Evolutionary conservation across 2,888 invertebrate genomes (phyloP).

Genomic region (Leistus spinibarbis): DNA sequence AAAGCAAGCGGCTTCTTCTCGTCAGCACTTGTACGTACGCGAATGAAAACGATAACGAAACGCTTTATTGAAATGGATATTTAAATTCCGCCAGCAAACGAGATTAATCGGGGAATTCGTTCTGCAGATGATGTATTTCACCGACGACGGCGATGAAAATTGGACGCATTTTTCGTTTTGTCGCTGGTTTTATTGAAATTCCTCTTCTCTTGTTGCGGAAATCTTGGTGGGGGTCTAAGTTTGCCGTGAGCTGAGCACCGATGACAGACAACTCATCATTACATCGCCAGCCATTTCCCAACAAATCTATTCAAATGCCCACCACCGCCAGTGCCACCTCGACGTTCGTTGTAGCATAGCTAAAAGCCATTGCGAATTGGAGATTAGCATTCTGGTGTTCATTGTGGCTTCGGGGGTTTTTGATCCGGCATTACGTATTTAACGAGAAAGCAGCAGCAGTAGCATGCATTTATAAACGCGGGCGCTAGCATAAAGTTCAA

Average conservation of each 20-base stretch:
- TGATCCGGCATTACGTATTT: neutral
- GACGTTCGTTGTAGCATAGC: neutral
- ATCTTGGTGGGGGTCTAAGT: neutral
- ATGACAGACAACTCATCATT: slow-evolving; percentile 3
- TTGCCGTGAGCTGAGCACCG: neutral
- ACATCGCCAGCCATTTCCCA: neutral
- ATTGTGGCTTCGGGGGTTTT: neutral
- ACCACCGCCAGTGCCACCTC: too few relatives aligned
- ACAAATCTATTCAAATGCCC: neutral
- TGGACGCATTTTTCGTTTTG: slow-evolving; percentile 36
- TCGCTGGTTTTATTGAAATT: slow-evolving; percentile 35
- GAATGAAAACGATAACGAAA: neutral
- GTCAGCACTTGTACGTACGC: neutral
- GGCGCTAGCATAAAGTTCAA: neutral
- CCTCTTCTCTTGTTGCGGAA: neutral
- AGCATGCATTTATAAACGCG: neutral
- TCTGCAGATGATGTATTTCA: slow-evolving; percentile 35
- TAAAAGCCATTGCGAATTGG: neutral
- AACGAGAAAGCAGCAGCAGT: neutral
- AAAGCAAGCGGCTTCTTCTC: neutral
- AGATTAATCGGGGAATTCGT: slow-evolving; percentile 38
- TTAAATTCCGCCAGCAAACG: slow-evolving; percentile 38
- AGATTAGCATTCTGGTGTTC: neutral
- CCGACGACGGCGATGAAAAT: slow-evolving; percentile 22
- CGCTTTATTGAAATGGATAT: slow-evolving; percentile 39